A percentile compares a stretch with the other conserved stretches of the same genome.
Evolutionary conservation across 2,113 vertebrate species (phyloP).

Genomic region (Phalacrocorax brasilianus): DNA sequence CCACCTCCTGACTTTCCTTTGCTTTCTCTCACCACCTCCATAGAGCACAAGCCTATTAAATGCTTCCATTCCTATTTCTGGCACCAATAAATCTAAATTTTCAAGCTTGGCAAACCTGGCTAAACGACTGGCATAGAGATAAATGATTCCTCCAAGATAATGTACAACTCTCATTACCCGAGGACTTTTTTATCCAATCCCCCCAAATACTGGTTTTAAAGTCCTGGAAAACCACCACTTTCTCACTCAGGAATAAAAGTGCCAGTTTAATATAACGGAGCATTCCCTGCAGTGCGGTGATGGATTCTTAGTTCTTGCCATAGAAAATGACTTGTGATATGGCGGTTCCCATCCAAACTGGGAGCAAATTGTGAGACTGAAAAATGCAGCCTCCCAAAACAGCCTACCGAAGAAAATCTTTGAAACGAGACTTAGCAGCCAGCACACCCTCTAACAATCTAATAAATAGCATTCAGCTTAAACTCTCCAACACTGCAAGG

Average conservation of each 20-base stretch:
- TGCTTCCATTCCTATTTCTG: conserved; percentile 61
- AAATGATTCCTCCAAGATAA: conserved; percentile 72
- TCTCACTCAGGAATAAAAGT: neutral
- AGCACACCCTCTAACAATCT: conserved; percentile 17
- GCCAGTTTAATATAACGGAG: neutral
- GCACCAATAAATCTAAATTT: conserved; percentile 80
- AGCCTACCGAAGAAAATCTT: neutral
- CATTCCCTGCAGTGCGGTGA: neutral
- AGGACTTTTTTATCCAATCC: neutral
- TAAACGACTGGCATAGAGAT: conserved; percentile 73
- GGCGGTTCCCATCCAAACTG: neutral
- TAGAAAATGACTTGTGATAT: neutral
- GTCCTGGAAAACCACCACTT: neutral
- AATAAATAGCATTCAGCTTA: conserved; percentile 48
- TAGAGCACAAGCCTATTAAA: conserved; percentile 60
- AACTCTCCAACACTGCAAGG: conserved; percentile 17
- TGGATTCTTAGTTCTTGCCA: neutral
- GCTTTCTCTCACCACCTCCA: neutral
- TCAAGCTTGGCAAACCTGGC: conserved; percentile 68
- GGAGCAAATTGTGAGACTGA: neutral
- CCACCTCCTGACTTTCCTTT: neutral
- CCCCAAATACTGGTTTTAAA: neutral
- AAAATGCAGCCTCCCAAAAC: neutral
- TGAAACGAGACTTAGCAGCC: conserved; percentile 31
- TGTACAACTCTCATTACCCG: conserved; percentile 54